A percentile compares a stretch with the other conserved stretches of the same genome.
These are phyloP conservation scores for Perccottus glenii DNA, from an alignment of 2,113 vertebrate species.

Conservation along the genomic window DNA sequence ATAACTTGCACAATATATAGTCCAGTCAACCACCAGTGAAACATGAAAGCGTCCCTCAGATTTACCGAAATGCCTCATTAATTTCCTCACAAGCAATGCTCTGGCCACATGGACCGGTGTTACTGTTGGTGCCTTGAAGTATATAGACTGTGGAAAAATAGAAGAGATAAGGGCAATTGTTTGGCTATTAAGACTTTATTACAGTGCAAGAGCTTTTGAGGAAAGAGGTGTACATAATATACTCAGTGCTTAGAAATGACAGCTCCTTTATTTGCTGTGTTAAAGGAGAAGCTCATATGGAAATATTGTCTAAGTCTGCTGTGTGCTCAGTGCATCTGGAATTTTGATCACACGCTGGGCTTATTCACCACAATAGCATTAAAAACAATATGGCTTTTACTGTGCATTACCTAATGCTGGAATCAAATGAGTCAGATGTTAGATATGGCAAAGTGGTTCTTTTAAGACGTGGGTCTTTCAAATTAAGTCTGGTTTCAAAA, in stretches of 20 bases:
- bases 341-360: constrained; percentile 6
- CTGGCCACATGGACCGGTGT: constrained; percentile 17
- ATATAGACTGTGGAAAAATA: constrained; percentile 11
- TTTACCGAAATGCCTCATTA: constrained; percentile 50
- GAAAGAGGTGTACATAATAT: constrained; percentile 23
- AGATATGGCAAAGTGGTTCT: neutral
- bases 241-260: constrained; percentile 8
- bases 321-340: constrained; percentile 16
- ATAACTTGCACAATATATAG: no score
- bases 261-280: constrained; percentile 4
- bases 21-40: no score
- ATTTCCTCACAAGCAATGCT: no score
- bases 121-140: constrained; percentile 12
- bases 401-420: neutral
- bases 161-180: constrained; percentile 14
- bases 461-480: no score
- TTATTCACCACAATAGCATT: constrained; percentile 3
- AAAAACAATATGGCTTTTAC: constrained; percentile 3
- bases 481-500: neutral
- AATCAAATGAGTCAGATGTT: neutral
- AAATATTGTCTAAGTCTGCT: constrained; percentile 9
- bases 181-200: constrained; percentile 30
- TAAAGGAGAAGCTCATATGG: constrained; percentile 10
- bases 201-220: constrained; percentile 17
- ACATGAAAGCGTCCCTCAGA: constrained; percentile 14